Base-by-base conservation (phyloP, 2,797 vertebrate genomes). In the Chlorospingus flavigularis region DNA sequence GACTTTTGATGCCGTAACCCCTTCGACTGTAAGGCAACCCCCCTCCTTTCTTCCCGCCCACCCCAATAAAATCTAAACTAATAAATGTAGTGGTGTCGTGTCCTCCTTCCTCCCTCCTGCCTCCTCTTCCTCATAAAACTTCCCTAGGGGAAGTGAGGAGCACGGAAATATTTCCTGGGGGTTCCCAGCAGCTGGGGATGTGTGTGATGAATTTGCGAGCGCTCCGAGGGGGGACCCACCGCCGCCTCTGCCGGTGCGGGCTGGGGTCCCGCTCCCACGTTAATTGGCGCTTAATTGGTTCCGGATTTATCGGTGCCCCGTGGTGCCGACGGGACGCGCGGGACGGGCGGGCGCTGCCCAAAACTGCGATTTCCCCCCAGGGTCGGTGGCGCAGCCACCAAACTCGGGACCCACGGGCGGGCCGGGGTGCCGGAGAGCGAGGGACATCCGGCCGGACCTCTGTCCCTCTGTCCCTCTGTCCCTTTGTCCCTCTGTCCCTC, bases 21-120 rank as follows among this genome's bases (percentile, higher is more conserved):
- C 96, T 97, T 96, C 95, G 70, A 91, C 93, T 98, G 97, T 98
- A 98, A 98, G 98, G 97, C 96, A 92, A 90, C 33, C 35, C 86
- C 54, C 43, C 63, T 45, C 30, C 62, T n/a, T 48, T 71, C 82
- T 45, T 83, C 90, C 81, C 90, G 92, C 97, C 86, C 93, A 83
- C 77, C 57, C 92, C 95, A 98, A 98, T 98, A 98, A 98, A 97
- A 97, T 94, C 93, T 97, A 94, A 92, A 94, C 96, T 95, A 97
- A 97, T 96, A 79, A 97, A 96, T 5, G 11, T 10, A 80, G 88
- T 4, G 91, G 94, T 96, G 61, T 95, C 85, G 85, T 97, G 97
- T 97, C 82, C 81, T 97, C 92, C 91, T 97, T 97, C 87, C 95
- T 57, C n/a, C 30, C 28, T 45, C 25, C n/a, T 11, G 3, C 45